phyloP scores from a whole-genome alignment of 2,797 vertebrate species.

The Heteromormyrus szaboi region DNA sequence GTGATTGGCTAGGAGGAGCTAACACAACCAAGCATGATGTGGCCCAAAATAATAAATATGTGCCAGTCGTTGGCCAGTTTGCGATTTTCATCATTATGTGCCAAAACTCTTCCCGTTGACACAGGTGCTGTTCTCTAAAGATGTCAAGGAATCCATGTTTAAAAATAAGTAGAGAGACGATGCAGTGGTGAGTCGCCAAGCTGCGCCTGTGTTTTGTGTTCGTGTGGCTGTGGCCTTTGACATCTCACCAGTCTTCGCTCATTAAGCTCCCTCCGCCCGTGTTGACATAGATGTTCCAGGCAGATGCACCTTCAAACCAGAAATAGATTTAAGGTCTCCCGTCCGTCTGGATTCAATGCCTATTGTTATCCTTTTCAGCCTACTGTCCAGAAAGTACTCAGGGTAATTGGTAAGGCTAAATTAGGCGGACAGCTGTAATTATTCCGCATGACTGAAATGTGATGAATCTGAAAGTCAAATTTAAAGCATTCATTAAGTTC shows the following conservation, averaged over 20 bases:
- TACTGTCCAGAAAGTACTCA: background rate
- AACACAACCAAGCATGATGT: background rate
- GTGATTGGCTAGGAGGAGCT: background rate
- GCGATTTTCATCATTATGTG: background rate
- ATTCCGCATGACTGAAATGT: conserved; percentile 14
- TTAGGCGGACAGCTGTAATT: background rate
- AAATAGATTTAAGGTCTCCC: background rate
- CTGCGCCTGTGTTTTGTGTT: background rate
- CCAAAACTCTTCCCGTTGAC: background rate
- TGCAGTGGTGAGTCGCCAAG: background rate
- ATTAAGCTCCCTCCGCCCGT: background rate
- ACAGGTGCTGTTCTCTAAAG: background rate
- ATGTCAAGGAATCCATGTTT: background rate
- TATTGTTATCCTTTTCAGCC: background rate
- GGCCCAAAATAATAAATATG: background rate
- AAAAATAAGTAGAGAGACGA: background rate
- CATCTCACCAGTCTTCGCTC: background rate
- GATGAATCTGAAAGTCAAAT: background rate
- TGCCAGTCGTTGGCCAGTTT: background rate
- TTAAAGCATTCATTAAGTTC: background rate
- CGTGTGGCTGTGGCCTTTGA: background rate
- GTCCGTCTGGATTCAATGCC: background rate
- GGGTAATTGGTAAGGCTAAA: background rate
- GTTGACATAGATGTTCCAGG: background rate
- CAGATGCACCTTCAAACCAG: background rate